Base-by-base conservation (phyloP, 2,797 vertebrate species). In the Mionectes olivaceus region DNA sequence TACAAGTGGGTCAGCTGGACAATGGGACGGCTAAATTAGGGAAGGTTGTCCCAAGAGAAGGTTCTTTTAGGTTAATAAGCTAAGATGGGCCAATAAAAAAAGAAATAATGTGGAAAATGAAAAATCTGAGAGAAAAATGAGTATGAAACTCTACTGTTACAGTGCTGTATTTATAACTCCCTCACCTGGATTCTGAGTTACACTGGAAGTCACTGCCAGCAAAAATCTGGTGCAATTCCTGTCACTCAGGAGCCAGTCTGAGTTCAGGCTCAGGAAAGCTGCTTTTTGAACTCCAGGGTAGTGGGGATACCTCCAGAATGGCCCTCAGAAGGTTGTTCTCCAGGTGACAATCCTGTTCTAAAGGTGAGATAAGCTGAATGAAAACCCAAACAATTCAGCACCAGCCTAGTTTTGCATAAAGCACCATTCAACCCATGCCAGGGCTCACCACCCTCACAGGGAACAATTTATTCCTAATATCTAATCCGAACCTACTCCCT, bases 71-170 rank as follows among this genome's bases (percentile, higher is more conserved):
- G 27, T 60, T 84, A 82, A 65, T 50, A 79, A 73, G 14, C 9
- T n/a, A 52, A 74, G 39, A 56, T 46, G 71, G 56, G 46, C 33
- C 32, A 74, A 44, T 33, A 53, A 59, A 46, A 76, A 56, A 30
- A 28, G 50, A 25, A 33, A 65, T 11, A 52, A 52, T 52, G 9
- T 2, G 5, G 43, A 37, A 53, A 59, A 71, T 44, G 61, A 19
- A 55, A 65, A 76, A 90, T 65, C 18, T 32, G 73, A 69, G 63
- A 75, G 63, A 53, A 82, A 93, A 91, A 82, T 11, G 7, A 85
- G 39, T 12, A 12, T 52, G 67, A 78, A 59, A 65, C 23, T 82
- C n/a, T 49, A 16, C 25, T n/a, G 53, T 41, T 68, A 4, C 76
- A 43, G 46, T 6, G 3, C 27, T 61, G 74, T 39, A 13, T 86